A percentile compares a stretch with the other conserved stretches of the same genome.
Evolutionary conservation across 2,797 vertebrate species (phyloP).

Genomic region (Cynopterus sphinx): DNA sequence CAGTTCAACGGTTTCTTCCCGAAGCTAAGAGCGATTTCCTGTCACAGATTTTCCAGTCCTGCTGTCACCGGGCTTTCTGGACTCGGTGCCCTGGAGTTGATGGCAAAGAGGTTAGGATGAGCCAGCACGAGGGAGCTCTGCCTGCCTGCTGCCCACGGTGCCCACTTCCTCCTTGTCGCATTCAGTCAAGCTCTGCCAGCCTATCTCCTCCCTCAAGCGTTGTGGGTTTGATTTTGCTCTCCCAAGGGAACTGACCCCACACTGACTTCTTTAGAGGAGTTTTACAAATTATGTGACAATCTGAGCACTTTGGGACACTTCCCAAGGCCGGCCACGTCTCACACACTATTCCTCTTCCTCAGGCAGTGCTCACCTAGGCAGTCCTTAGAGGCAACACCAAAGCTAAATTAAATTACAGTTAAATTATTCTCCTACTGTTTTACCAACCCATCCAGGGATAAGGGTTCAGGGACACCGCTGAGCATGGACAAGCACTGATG

Average conservation of each 20-base stretch:
- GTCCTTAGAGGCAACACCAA: background rate
- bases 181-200: background rate
- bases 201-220: background rate
- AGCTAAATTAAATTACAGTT: background rate
- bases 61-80: background rate
- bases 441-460: background rate
- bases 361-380: background rate
- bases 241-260: background rate
- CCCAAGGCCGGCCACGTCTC: background rate
- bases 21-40: background rate
- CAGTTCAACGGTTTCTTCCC: background rate
- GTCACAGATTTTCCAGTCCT: background rate
- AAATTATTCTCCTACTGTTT: background rate
- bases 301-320: background rate
- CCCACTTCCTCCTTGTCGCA: background rate
- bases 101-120: background rate
- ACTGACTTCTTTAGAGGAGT: background rate
- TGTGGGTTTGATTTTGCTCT: background rate
- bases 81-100: rapidly evolving
- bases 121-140: background rate
- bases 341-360: background rate
- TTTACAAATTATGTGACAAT: background rate
- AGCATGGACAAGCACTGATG: rapidly evolving
- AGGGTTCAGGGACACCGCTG: background rate
- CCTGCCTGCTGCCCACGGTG: no score